phyloP scores from a whole-genome alignment of 1,140 invertebrate species.

The Aphis gossypii region DNA sequence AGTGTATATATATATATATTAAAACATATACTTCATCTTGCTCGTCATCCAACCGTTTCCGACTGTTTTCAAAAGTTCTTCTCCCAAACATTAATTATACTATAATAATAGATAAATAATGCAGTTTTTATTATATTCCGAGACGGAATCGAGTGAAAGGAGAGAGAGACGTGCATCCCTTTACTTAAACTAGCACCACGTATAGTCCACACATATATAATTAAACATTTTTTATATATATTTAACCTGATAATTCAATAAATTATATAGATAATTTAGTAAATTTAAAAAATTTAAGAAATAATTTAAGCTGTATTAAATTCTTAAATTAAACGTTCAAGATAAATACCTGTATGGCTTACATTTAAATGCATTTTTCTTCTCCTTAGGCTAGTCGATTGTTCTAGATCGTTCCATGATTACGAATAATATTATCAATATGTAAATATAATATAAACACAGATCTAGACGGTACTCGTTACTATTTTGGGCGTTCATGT shows the following conservation, averaged over 20 bases:
- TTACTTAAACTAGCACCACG: too few species aligned
- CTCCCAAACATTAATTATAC: background rate
- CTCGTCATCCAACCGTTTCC: background rate
- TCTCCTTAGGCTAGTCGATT: background rate
- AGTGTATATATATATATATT: background rate
- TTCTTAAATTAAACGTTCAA: background rate
- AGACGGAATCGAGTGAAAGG: background rate
- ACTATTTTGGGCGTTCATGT: background rate
- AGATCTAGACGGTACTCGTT: background rate
- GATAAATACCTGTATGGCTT: background rate
- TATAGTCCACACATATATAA: too few species aligned
- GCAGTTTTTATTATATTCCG: background rate
- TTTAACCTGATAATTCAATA: too few species aligned
- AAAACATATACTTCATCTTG: background rate
- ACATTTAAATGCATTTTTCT: background rate
- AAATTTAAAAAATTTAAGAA: background rate
- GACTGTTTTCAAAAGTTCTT: background rate
- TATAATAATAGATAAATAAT: background rate
- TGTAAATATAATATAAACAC: background rate
- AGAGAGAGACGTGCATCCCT: too few species aligned
- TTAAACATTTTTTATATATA: too few species aligned
- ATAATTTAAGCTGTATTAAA: background rate
- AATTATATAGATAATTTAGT: too few species aligned
- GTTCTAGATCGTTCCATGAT: background rate
- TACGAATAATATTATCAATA: background rate